Base-by-base conservation (phyloP, 1,140 invertebrate species). In the Trachelipus rathkii region DNA sequence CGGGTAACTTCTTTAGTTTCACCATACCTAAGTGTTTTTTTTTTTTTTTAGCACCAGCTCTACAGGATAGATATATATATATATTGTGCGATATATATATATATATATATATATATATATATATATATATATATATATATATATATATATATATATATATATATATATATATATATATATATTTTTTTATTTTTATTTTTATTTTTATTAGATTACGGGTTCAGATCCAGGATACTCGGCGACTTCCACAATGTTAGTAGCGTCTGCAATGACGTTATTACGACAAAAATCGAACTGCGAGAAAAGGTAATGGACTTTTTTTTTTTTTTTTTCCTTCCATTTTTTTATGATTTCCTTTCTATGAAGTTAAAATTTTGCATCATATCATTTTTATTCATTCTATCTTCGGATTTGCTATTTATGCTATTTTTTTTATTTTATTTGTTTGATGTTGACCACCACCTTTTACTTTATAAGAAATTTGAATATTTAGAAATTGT, bases 201-300 rank as follows among this genome's bases (percentile, higher is more conserved):
- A 68, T 68, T 11, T 68, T 11, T 68, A 10, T 15, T 66, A 71
- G 69, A 45, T 76, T 15, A 45, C 69, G 4, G 45, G 69, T 13
- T 33, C 44, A 9, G 46, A 71, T 68, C 46, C 75, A 13, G 69
- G 69, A 19, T 76, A 71, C 44, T 19, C 10, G 0, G 44, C 70
- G 9, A 71, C 71, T 11, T 76, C 75, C 8, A 10, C 72, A 67
- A 60, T 72, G 45, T n/a, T 76, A 44, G 46, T 71, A 10, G 69
- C 69, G 0, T 70, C 75, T 43, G 69, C 75, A 46, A 24, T 76
- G 69, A 72, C 75, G 3, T 13, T 76, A 8, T 71, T 76, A 24
- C 21, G 70, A 45, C 45, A 76, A 15, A 45, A 46, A 23, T 24
- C 45, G n/a, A 21, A 33, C 21, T 76, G 75, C 24, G 24, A 50